Percentiles rank a stretch among this genome's conserved stretches.
These are phyloP conservation scores for Mesocricetus auratus DNA, from an alignment of 2,113 vertebrate species.

Conservation along the genomic window DNA sequence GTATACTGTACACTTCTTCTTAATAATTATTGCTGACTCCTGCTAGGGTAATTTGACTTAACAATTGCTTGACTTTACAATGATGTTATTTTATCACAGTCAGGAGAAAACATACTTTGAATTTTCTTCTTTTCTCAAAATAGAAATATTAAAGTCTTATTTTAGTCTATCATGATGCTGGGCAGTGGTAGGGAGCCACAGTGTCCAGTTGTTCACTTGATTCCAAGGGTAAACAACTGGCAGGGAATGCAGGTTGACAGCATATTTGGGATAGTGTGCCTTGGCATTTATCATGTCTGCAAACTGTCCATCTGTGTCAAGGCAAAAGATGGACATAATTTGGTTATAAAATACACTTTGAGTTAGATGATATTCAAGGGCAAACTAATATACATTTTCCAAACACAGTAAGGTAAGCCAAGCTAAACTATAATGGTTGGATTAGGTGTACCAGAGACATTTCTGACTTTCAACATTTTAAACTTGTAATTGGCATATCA, in stretches of 20 bases:
- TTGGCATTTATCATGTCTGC: not conserved
- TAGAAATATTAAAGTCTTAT: not conserved
- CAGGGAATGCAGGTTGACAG: not conserved
- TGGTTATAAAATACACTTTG: not conserved
- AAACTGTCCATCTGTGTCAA: not conserved
- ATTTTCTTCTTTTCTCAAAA: not conserved
- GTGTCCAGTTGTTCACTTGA: not conserved
- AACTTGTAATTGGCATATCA: not conserved
- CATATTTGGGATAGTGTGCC: not conserved
- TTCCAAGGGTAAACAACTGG: too few species aligned
- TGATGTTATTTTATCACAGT: not conserved
- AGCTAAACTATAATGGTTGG: not conserved
- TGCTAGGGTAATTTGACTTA: not conserved
- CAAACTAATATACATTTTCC: not conserved
- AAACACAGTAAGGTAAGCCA: not conserved
- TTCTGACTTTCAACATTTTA: not conserved
- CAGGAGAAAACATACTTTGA: not conserved
- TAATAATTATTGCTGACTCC: not conserved
- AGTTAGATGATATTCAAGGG: not conserved
- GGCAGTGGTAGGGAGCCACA: not conserved
- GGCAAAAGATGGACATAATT: not conserved
- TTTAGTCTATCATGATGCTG: not conserved
- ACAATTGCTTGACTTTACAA: not conserved
- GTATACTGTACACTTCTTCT: not conserved
- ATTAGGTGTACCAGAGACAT: not conserved